Evolutionary conservation across 2,888 invertebrate genomes (phyloP), one percentile per base, ranked within the genome.

Genomic region (Osmoderma eremita): DNA sequence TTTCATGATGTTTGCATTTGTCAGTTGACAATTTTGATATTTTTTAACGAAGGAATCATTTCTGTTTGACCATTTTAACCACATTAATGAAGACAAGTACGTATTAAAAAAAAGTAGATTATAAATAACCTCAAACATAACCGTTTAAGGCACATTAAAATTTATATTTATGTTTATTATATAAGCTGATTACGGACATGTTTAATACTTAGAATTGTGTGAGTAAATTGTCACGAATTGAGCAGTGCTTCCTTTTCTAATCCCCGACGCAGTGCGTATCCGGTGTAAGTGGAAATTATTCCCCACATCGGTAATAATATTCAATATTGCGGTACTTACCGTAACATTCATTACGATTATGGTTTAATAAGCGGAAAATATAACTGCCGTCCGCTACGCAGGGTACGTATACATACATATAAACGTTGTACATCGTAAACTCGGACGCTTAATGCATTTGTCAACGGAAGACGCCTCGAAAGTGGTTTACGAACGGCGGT

Each of bases 401-500:
- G 18, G 41, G 22, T 15, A 22, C 13, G 22, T 24, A 45, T 6
- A 30, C 30, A n/a, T n/a, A n/a, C n/a, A n/a, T 30, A 30, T 30
- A 30, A 30, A 30, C 30, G 30, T 1, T 30, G 30, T 30, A 30
- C 6, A 10, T 30, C 30, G 41, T 58, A 42, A 42, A 58, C 41
- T n/a, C 58, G 24, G 24, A 15, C 58, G 41, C 58, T 62, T 36
- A 62, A 62, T 62, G 38, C 24, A 49, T 61, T 36, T 38, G 38
- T 24, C 49, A 45, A 45, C 36, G 39, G 63, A 63, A 53, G 53
- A 24, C 5, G 41, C 42, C 22, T 50, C 22, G 39, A 10, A 65
- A 30, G 71, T 68, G 48, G 56, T 53, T 56, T 67, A 63, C 56
- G 67, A 30, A 30, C 71, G 8, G 12, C 20, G 10, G 8, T 20